These are phyloP conservation scores for Rhopalosiphum nymphaeae DNA, from an alignment of 2,888 invertebrate species.

Conservation along the genomic window DNA sequence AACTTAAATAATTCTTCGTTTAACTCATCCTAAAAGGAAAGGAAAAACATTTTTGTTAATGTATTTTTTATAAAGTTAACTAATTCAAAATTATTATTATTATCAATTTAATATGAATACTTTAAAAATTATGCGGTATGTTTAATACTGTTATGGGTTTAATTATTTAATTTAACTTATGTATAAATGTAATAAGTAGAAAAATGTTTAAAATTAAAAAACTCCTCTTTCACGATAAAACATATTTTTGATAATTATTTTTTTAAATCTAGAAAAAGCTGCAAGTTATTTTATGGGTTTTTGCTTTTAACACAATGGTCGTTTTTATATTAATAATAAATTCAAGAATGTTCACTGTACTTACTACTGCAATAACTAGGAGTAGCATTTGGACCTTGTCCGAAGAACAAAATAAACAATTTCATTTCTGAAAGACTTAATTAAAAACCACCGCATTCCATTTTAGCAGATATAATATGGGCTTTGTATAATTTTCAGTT, in stretches of 20 bases:
- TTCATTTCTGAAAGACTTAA: conserved; percentile 32
- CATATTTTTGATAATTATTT: conserved; percentile 6
- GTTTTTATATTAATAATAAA: conserved; percentile 49
- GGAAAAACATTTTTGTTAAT: background rate
- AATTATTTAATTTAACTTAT: conserved; percentile 5
- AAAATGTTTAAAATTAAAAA: conserved; percentile 9
- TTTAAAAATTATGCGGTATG: background rate
- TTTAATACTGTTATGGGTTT: background rate
- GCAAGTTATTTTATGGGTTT: conserved; percentile 36
- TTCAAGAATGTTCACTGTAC: conserved; percentile 39
- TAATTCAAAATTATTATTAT: conserved; percentile 11
- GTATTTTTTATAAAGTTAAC: background rate
- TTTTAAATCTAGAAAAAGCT: conserved; percentile 17
- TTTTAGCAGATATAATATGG: background rate
- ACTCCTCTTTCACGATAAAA: background rate
- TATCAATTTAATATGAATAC: conserved; percentile 5
- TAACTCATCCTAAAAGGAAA: background rate
- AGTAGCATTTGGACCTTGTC: conserved; percentile 28
- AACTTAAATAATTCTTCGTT: background rate
- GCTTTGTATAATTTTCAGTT: background rate
- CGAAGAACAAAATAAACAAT: conserved; percentile 56
- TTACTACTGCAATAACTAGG: background rate
- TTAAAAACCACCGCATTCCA: conserved; percentile 54
- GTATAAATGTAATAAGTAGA: background rate
- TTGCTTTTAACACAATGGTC: conserved; percentile 1